These are phyloP conservation scores for Nymphalis polychloros DNA, from an alignment of 2,888 invertebrate species.

Conservation along the genomic window DNA sequence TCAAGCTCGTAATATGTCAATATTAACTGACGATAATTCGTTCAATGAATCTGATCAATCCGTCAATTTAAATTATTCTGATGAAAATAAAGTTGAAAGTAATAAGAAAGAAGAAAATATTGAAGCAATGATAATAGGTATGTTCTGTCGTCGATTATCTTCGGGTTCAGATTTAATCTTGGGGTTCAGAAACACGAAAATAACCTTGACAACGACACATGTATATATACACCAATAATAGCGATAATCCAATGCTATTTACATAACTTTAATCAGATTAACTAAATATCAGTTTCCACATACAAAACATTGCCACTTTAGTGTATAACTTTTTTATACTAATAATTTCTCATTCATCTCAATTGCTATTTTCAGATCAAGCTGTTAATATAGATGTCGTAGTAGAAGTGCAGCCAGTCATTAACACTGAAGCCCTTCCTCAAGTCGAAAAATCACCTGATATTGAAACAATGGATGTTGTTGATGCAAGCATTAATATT, in stretches of 20 bases:
- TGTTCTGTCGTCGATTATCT: slow-evolving; percentile 21
- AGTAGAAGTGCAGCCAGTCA: slow-evolving; percentile 10
- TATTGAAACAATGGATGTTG: neutral
- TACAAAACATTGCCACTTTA: neutral
- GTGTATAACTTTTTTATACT: neutral
- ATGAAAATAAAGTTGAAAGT: slow-evolving; percentile 48
- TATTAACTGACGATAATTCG: slow-evolving; percentile 72
- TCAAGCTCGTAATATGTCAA: slow-evolving; percentile 56
- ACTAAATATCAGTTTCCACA: no score
- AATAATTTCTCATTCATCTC: neutral
- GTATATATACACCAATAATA: no score
- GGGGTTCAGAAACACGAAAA: no score
- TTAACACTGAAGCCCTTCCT: neutral
- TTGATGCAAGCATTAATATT: neutral
- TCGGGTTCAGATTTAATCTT: slow-evolving; percentile 15
- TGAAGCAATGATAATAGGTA: slow-evolving; percentile 44
- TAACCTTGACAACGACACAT: no score
- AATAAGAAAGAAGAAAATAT: slow-evolving; percentile 30
- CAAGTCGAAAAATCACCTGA: neutral
- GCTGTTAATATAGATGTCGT: neutral
- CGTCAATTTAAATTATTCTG: slow-evolving; percentile 59
- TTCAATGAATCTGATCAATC: slow-evolving; percentile 53
- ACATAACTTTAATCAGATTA: no score
- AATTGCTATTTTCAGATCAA: slow-evolving; percentile 9
- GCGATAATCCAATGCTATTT: no score